Evolutionary conservation across 2,888 invertebrate genomes (phyloP).

Genomic region (Noctua pronuba): DNA sequence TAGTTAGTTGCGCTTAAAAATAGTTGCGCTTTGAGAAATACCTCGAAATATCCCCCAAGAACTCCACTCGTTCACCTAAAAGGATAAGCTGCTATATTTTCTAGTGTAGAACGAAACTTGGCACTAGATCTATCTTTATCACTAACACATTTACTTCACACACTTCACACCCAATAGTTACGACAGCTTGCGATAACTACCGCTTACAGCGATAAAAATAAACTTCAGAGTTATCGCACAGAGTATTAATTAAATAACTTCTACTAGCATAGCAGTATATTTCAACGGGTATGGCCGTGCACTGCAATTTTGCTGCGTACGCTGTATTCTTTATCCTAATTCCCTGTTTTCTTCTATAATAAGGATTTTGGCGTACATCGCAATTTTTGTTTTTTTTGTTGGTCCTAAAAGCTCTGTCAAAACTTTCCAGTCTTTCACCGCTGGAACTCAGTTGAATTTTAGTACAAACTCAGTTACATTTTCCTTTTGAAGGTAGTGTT

Average conservation of each 20-base stretch:
- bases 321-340: background rate
- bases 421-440: fast-evolving
- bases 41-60: background rate
- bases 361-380: background rate
- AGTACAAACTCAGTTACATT: fast-evolving
- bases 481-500: background rate
- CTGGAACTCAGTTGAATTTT: background rate
- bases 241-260: slow-evolving; percentile 13
- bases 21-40: too few species aligned
- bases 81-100: slow-evolving; percentile 37
- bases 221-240: slow-evolving; percentile 14
- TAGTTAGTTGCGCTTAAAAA: too few species aligned
- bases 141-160: slow-evolving; percentile 15
- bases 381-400: background rate
- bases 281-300: background rate
- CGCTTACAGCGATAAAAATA: slow-evolving; percentile 13
- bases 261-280: background rate
- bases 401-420: background rate
- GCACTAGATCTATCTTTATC: slow-evolving; percentile 23
- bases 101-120: slow-evolving; percentile 9
- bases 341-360: background rate
- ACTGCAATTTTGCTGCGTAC: background rate
- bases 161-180: slow-evolving; percentile 25
- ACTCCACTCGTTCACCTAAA: slow-evolving; percentile 19
- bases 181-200: slow-evolving; percentile 39